Percentiles rank a stretch among this genome's conserved stretches.
Conservation (phyloP, 1,140 invertebrate species). For the Euborellia annulipes region DNA sequence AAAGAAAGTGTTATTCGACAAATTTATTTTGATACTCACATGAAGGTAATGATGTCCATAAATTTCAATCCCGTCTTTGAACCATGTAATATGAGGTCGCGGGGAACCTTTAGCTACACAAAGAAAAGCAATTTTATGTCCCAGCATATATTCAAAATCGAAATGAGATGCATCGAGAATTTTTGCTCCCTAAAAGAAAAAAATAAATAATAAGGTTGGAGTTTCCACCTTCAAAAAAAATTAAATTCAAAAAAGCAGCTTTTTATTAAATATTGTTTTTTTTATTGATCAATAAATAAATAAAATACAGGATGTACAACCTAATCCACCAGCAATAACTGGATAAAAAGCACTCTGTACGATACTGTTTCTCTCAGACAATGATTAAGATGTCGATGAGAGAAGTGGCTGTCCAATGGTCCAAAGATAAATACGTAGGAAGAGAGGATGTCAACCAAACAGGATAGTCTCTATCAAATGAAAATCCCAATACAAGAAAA, state of each 20-base stretch:
- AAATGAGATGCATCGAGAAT: slow-evolving; percentile 82
- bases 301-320: slow-evolving; percentile 37
- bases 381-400: too few relatives aligned
- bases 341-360: too few relatives aligned
- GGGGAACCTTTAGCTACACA: slow-evolving; percentile 75
- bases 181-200: slow-evolving; percentile 60
- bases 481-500: too few relatives aligned
- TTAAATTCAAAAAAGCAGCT: neutral
- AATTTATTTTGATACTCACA: too few relatives aligned
- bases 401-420: too few relatives aligned
- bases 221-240: slow-evolving; percentile 1
- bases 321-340: too few relatives aligned
- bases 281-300: slow-evolving; percentile 1
- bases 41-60: slow-evolving; percentile 76
- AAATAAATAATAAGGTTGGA: neutral
- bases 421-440: too few relatives aligned
- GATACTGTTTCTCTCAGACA: too few relatives aligned
- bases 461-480: too few relatives aligned
- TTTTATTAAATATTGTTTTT: slow-evolving; percentile 8
- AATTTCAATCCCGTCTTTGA: slow-evolving; percentile 80
- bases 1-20: too few relatives aligned
- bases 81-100: slow-evolving; percentile 78
- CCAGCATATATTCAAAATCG: slow-evolving; percentile 81
- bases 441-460: too few relatives aligned
- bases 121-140: slow-evolving; percentile 82